A percentile compares a stretch with the other conserved stretches of the same genome.
These are phyloP conservation scores for Rhamnusium bicolor DNA, from an alignment of 2,888 invertebrate genomes.

Conservation along the genomic window DNA sequence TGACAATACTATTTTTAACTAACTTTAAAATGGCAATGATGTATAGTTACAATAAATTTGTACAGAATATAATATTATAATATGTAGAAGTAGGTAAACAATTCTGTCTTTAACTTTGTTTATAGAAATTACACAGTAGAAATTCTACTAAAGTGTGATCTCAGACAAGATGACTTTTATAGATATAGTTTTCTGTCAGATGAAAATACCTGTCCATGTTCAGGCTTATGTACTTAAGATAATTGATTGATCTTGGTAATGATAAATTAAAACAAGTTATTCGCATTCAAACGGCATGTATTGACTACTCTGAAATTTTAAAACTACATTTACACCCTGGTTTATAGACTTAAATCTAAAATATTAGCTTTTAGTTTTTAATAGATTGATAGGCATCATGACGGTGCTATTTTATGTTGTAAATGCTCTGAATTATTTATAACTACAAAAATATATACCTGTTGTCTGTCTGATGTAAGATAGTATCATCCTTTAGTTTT, in stretches of 20 bases:
- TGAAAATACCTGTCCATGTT: conserved; percentile 38
- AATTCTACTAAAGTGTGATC: conserved; percentile 2
- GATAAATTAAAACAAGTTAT: conserved; percentile 61
- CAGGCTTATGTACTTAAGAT: conserved; percentile 64
- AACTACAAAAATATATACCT: conserved; percentile 12
- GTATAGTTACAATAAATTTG: neutral
- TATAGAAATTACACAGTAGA: neutral
- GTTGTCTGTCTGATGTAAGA: conserved; percentile 6
- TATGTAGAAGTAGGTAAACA: too few species aligned
- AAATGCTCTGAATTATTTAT: conserved; percentile 25
- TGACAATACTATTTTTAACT: neutral
- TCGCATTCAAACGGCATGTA: conserved; percentile 51
- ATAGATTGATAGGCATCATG: conserved; percentile 21
- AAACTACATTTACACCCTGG: conserved; percentile 18
- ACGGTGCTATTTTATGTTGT: conserved; percentile 15
- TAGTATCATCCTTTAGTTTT: neutral
- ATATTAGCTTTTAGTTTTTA: conserved; percentile 21
- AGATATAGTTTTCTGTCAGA: conserved; percentile 28
- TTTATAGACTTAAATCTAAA: conserved; percentile 14
- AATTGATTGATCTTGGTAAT: conserved; percentile 59
- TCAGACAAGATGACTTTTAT: conserved; percentile 8
- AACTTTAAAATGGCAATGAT: neutral
- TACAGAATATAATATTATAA: neutral
- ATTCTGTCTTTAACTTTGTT: neutral
- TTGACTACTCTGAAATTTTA: conserved; percentile 38